Evolutionary conservation across 2,888 invertebrate species (phyloP), one percentile per base, ranked within the genome.

Genomic region (Mesorhabditis sp.): DNA sequence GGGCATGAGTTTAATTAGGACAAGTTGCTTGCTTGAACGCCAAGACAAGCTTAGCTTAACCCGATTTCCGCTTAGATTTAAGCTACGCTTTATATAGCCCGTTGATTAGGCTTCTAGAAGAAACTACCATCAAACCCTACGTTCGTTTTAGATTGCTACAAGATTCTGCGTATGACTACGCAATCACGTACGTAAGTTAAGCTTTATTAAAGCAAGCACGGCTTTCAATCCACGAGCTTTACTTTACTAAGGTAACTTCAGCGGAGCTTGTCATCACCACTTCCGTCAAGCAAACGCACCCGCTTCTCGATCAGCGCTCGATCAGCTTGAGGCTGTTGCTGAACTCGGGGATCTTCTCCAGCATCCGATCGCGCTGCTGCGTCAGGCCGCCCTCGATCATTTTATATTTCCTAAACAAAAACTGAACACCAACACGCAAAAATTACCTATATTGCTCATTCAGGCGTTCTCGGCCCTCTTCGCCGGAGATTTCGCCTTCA

Each of bases 11-110:
- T 2, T 28, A 28, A 2, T 28, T 28, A 28, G 2, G 28, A 2
- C 28, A 86, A 93, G 92, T 78, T 95, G 86, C 0, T 95, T 93
- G 75, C 93, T 90, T 82, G 92, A 92, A 28, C 28, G 28, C 28
- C 28, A 28, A 28, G 28, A 1, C 2, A 28, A 28, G 28, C 28
- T 28, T 28, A 28, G 28, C 28, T 28, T 28, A 28, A 28, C 28
- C 28, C 28, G 2, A 78, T 96, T 65, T 68, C 4, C 4, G 41
- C 5, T 4, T 58, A 45, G 62, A 42, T 28, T 41, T 67, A 4
- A 89, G 86, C 96, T 64, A 44, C 70, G 66, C 65, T 79, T 70
- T 43, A 61, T 1, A 28, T 28, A 28, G 28, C 28, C 28, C 2
- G 1, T 28, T 2, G 2, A 1, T 1, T 28, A 28, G 1, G 28